Evolutionary conservation across 2,797 vertebrate genomes (phyloP).

Genomic region (Synaphobranchus kaupii): DNA sequence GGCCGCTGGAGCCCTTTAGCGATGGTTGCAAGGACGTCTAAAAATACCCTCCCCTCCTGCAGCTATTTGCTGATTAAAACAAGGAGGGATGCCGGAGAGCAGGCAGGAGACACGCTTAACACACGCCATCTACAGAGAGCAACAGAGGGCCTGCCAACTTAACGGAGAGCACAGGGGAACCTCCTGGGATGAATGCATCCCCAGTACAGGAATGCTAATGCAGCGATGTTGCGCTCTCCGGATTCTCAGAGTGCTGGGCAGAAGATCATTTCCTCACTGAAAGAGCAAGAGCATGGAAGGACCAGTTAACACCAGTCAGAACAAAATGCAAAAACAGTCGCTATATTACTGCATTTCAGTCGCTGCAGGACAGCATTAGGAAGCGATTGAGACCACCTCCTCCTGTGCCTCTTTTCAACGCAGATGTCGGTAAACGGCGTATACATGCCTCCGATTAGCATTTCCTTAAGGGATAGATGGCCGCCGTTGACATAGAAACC

Average conservation of each 20-base stretch:
- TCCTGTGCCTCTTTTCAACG: not conserved
- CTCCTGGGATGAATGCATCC: not conserved
- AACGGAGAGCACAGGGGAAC: not conserved
- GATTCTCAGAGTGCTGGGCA: not conserved
- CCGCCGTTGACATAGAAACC: too few species aligned
- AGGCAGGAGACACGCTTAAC: not conserved
- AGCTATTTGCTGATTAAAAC: conserved; percentile 14
- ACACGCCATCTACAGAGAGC: conserved; percentile 1
- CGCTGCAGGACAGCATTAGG: not conserved
- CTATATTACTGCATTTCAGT: not conserved
- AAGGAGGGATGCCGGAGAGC: not conserved
- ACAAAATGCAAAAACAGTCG: not conserved
- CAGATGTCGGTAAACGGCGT: not conserved
- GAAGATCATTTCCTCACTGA: not conserved
- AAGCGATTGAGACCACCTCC: not conserved
- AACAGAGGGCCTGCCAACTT: not conserved
- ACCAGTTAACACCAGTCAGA: not conserved
- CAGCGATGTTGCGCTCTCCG: not conserved
- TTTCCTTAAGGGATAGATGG: not conserved
- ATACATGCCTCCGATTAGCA: not conserved
- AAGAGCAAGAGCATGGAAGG: not conserved
- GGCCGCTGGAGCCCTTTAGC: conserved; percentile 9
- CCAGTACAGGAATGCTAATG: not conserved
- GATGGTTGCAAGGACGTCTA: conserved; percentile 26
- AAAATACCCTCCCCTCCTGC: conserved; percentile 12